Base-by-base conservation (phyloP, 2,888 invertebrate species). In the Cacoxenus indagator region DNA sequence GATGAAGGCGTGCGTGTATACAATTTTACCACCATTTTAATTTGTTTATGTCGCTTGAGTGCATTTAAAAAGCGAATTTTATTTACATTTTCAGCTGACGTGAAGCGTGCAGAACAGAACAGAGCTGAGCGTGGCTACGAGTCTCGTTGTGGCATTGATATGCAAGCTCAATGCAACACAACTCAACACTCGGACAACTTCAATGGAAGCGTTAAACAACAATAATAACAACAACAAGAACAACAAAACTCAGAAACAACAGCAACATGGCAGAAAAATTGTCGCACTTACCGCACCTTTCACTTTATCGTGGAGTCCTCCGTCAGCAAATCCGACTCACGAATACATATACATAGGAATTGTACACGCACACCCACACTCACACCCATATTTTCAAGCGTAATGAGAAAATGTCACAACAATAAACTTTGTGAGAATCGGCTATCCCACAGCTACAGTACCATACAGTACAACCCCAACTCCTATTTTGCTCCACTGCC, bases 11-110 rank as follows among this genome's bases (percentile, higher is more conserved):
- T 43, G 22, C 24, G 61, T 11, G 43, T 24, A 4, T 22, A 51
- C 51, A 51, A 51, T 62, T 43, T 24, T 37, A 62, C 61, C 45
- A 29, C 22, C 43, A 62, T 62, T 62, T 62, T 62, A 62, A 62
- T 62, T 62, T 62, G 61, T 62, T 62, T 62, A 62, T 62, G 61
- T 43, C 61, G 45, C 61, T 62, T 62, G 61, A 62, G 61, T 62
- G 61, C 61, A 62, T 62, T 62, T 62, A 62, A 62, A 62, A 62
- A 62, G 61, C 22, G 29, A 62, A 62, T 62, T 62, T 62, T 62
- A 62, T 62, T 62, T 62, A 62, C 45, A 62, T 62, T 62, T 62
- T 62, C 24, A 62, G 43, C 43, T 62, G 43, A 43, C 61, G 24
- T 62, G 27, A 29, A 62, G 31, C 24, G 54, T 54, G 54, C 26